Evolutionary conservation across 2,113 vertebrate genomes (phyloP).

Genomic region (Trogon surrucura): DNA sequence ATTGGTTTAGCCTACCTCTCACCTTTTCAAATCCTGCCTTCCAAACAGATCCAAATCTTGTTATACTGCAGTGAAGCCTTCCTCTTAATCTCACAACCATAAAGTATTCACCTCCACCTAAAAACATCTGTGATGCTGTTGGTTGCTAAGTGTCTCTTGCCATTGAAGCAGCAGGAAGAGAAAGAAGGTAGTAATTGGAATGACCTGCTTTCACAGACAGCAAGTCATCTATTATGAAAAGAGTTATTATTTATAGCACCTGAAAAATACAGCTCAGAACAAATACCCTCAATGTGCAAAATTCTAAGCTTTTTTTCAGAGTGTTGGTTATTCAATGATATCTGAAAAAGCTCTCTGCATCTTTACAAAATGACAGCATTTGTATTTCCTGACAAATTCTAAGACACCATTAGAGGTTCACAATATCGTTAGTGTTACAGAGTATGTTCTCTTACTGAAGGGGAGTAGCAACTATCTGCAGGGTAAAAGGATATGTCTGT

Average conservation of each 20-base stretch:
- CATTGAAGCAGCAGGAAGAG: not conserved
- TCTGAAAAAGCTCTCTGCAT: not conserved
- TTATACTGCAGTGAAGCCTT: not conserved
- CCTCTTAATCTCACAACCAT: not conserved
- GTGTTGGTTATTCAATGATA: not conserved
- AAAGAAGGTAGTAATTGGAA: not conserved
- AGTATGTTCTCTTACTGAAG: not conserved
- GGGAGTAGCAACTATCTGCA: not conserved
- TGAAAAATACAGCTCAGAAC: not conserved
- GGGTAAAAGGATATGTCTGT: not conserved
- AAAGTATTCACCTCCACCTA: not conserved
- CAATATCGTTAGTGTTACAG: not conserved
- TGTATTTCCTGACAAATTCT: not conserved
- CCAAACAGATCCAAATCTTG: not conserved
- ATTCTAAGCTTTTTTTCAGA: not conserved
- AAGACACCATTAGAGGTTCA: not conserved
- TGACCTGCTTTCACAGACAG: constrained; percentile 46
- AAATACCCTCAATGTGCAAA: not conserved
- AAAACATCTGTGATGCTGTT: not conserved
- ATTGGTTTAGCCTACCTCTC: not conserved
- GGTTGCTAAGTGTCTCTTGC: not conserved
- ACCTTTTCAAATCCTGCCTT: not conserved
- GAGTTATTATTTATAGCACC: constrained; percentile 43
- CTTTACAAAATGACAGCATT: not conserved
- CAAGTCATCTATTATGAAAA: constrained; percentile 51